A percentile compares a stretch with the other conserved stretches of the same genome.
Evolutionary conservation across 1,140 invertebrate species (phyloP).

Genomic region (Pseudomyrmex dendroicus): DNA sequence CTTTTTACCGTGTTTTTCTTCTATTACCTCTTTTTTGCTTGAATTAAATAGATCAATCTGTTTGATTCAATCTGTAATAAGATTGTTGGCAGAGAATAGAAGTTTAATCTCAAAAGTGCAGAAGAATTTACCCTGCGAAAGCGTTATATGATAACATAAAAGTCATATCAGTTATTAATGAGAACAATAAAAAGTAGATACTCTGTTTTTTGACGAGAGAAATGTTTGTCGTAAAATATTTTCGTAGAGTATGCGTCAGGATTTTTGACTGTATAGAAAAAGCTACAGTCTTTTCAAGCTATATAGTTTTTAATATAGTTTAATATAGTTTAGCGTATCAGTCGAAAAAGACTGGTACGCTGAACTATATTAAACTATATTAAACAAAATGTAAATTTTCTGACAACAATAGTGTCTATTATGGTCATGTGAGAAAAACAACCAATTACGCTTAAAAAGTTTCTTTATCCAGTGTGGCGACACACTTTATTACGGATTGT

Average conservation of each 20-base stretch:
- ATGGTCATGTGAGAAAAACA: not conserved
- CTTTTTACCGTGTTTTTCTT: slow-evolving; percentile 23
- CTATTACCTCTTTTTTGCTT: slow-evolving; percentile 18
- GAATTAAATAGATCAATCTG: slow-evolving; percentile 24
- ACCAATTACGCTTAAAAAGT: not conserved
- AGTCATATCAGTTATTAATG: slow-evolving; percentile 47
- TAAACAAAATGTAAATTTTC: slow-evolving; percentile 19
- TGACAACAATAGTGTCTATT: not conserved
- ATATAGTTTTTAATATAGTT: not conserved
- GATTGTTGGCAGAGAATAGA: not conserved
- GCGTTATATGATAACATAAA: slow-evolving; percentile 30
- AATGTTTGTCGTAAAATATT: slow-evolving; percentile 32
- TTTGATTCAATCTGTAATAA: slow-evolving; percentile 38
- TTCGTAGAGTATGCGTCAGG: slow-evolving; percentile 44
- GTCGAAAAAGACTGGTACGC: not conserved
- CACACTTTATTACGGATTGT: slow-evolving; percentile 41
- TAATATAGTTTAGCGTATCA: not conserved
- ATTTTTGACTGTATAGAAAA: slow-evolving; percentile 12
- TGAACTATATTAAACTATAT: slow-evolving; percentile 1
- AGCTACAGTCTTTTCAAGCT: not conserved
- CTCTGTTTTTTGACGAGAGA: slow-evolving; percentile 13
- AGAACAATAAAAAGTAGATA: slow-evolving; percentile 52
- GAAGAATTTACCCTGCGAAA: not conserved
- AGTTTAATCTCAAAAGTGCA: slow-evolving; percentile 21
- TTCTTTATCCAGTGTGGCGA: slow-evolving; percentile 11